These are phyloP conservation scores for Cryptus armator DNA, from an alignment of 2,888 invertebrate species.

Conservation along the genomic window DNA sequence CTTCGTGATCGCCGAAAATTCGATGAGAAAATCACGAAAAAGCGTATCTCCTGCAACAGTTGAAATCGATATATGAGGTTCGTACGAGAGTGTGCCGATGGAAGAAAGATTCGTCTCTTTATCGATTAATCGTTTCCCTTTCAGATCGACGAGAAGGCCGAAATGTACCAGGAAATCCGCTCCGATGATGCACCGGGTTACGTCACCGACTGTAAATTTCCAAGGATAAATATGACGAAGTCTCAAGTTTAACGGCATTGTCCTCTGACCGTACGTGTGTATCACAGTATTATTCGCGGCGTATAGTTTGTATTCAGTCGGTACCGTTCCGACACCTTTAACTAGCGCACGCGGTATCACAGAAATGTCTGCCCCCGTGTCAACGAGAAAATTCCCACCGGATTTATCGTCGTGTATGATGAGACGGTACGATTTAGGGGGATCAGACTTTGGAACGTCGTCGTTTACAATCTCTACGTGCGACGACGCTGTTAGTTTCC, in stretches of 20 bases:
- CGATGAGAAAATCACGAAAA: constrained; percentile 52
- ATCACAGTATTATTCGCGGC: constrained; percentile 79
- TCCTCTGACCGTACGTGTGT: constrained; percentile 75
- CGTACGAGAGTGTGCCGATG: constrained; percentile 26
- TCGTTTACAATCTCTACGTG: background rate
- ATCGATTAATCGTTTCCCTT: constrained; percentile 72
- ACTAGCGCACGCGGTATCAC: background rate
- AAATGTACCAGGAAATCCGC: constrained; percentile 78
- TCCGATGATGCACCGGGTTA: constrained; percentile 78
- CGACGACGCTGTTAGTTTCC: background rate
- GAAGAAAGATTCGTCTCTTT: constrained; percentile 39
- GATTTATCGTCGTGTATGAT: background rate
- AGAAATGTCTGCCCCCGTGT: background rate
- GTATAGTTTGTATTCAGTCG: constrained; percentile 72
- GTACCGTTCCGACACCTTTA: too few species aligned
- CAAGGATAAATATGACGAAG: constrained; percentile 75
- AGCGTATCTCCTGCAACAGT: constrained; percentile 38
- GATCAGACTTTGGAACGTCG: too few species aligned
- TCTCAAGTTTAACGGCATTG: constrained; percentile 73
- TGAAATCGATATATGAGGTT: constrained; percentile 12
- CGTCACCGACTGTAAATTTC: constrained; percentile 78
- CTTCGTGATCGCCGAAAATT: constrained; percentile 60
- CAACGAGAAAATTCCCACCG: background rate
- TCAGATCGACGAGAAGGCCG: constrained; percentile 76
- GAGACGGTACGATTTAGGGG: background rate